Conservation (phyloP, 1,140 invertebrate species). For the Akabosia matsudoensis region DNA sequence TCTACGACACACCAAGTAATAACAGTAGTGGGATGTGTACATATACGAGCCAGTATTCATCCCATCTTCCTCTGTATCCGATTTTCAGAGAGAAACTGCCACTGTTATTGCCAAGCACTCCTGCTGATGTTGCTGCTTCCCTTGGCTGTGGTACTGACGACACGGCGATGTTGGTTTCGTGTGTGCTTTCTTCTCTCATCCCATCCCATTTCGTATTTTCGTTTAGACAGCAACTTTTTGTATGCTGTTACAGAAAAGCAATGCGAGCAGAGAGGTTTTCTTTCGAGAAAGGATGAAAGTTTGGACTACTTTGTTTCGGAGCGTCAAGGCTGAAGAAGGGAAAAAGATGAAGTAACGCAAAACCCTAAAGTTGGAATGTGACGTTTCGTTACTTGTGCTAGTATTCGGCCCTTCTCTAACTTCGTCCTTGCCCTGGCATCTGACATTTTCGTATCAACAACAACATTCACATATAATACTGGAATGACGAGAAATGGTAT, state of each 20-base stretch:
- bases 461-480: background rate
- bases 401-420: background rate
- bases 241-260: too few species aligned
- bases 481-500: too few species aligned
- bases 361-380: background rate
- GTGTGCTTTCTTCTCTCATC: background rate
- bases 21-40: background rate
- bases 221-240: background rate
- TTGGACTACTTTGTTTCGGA: background rate
- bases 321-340: background rate
- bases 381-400: background rate
- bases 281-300: background rate
- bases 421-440: conserved; percentile 15
- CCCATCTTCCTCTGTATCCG: too few species aligned
- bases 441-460: conserved; percentile 13
- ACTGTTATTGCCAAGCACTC: too few species aligned
- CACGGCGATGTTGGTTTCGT: background rate
- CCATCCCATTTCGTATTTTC: background rate
- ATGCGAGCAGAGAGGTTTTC: background rate
- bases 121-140: background rate
- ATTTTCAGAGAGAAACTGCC: too few species aligned
- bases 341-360: background rate
- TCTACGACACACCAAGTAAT: background rate
- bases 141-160: too few species aligned
- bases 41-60: too few species aligned